Conservation (phyloP, 2,113 vertebrate species). For the Syrrhaptes paradoxus region DNA sequence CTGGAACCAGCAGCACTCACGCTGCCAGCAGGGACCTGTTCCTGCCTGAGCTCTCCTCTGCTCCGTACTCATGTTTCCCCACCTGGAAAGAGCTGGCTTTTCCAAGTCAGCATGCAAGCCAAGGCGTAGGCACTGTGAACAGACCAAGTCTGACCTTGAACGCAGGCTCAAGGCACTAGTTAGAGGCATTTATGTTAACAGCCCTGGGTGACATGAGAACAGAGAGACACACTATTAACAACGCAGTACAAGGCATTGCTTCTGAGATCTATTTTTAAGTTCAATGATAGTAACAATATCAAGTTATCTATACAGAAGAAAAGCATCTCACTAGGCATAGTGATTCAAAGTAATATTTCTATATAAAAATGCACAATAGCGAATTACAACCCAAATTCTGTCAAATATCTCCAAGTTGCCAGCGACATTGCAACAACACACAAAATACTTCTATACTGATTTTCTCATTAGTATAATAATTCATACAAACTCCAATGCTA, state of each 20-base stretch:
- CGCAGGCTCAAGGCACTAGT: background rate
- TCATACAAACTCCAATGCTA: background rate
- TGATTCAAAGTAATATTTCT: background rate
- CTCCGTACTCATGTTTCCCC: background rate
- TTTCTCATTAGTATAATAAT: background rate
- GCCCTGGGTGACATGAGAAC: background rate
- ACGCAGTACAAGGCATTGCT: background rate
- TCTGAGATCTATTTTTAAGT: background rate
- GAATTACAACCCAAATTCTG: background rate
- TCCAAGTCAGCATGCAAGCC: background rate
- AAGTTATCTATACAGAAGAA: background rate
- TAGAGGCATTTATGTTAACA: slow-evolving; percentile 18
- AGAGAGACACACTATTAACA: background rate
- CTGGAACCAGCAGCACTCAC: background rate
- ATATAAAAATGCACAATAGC: background rate
- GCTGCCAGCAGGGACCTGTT: background rate
- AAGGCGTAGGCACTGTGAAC: background rate
- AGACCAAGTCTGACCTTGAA: slow-evolving; percentile 9
- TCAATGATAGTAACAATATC: background rate
- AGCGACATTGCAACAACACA: background rate
- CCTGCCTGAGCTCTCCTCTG: background rate
- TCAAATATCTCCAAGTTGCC: background rate
- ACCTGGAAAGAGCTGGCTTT: slow-evolving; percentile 10
- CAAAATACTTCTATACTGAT: background rate
- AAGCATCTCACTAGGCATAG: background rate